Evolutionary conservation across 2,888 invertebrate genomes (phyloP), one percentile per base, ranked within the genome.

Genomic region (Gibbula magus): DNA sequence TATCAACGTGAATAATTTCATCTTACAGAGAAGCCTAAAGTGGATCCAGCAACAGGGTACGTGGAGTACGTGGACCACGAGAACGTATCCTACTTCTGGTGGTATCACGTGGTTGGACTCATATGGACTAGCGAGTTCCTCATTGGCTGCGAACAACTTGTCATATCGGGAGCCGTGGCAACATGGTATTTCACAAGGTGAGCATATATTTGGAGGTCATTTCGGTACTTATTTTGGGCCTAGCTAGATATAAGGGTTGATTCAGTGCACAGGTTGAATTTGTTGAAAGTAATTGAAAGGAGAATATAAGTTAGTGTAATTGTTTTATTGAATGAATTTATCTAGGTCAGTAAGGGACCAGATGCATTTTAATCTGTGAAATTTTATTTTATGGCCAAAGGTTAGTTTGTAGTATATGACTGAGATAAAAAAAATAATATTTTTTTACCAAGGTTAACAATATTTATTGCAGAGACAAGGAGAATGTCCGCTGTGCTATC

Each of bases 41-140:
- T 86, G 39, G 86, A 87, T 79, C 79, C 83, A 20, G 77, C 84
- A 10, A 75, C 75, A 29, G 86, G 88, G 2, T 86, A 85, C 83
- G 90, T 92, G 5, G 81, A 84, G 70, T 92, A 89, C 84, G 86
- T 84, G 39, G 88, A 90, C 79, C 88, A 89, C 67, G 87, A 88
- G 77, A 86, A 87, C 18, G 91, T 92, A 77, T 87, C 89, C 13
- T 96, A 97, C 88, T 96, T 98, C 96, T 97, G 98, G 96, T 98
- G 97, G 97, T 95, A 98, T 87, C 97, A 98, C 91, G 94, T 97
- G 16, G 90, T 98, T 76, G 98, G 97, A 61, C 94, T 98, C 29
- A 95, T 99, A 84, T 99, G 98, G 98, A 96, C 96, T 16, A 96
- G 96, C 35, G 98, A 99, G 94, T 98, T 98, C 92, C 97, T 98